A percentile compares a stretch with the other conserved stretches of the same genome.
These are phyloP conservation scores for Numenius arquata DNA, from an alignment of 2,113 vertebrate genomes.

Conservation along the genomic window DNA sequence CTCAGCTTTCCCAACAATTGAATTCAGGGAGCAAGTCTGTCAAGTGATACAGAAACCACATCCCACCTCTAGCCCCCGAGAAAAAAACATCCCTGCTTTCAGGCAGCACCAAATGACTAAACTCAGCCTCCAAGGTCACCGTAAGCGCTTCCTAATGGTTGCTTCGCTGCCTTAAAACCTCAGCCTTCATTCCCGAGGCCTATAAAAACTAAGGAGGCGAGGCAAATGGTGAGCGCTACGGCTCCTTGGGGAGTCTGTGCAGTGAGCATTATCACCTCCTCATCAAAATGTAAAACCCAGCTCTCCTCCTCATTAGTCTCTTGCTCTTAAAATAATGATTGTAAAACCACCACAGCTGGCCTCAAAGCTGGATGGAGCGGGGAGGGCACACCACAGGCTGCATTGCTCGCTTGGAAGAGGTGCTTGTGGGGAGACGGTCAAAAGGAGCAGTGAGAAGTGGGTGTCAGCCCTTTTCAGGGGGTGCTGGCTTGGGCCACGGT, in stretches of 20 bases:
- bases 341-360: neutral
- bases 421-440: neutral
- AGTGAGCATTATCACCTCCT: neutral
- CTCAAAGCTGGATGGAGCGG: neutral
- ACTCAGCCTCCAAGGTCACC: constrained; percentile 9
- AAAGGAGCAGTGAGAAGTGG: neutral
- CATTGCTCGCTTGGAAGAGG: neutral
- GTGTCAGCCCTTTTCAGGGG: neutral
- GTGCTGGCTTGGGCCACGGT: neutral
- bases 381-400: neutral
- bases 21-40: neutral
- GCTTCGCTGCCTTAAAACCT: neutral
- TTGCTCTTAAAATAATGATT: constrained; percentile 18
- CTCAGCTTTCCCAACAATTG: neutral
- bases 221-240: neutral
- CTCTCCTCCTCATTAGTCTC: constrained; percentile 43
- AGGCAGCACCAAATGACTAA: neutral
- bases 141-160: neutral
- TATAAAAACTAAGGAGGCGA: constrained; percentile 46
- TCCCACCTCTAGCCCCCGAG: neutral
- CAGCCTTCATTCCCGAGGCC: neutral
- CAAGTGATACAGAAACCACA: rapidly evolving
- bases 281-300: constrained; percentile 25
- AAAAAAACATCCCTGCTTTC: neutral
- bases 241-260: neutral